Evolutionary conservation across 2,113 vertebrate genomes (phyloP), one percentile per base, ranked within the genome.

Genomic region (Eulemur rufifrons): DNA sequence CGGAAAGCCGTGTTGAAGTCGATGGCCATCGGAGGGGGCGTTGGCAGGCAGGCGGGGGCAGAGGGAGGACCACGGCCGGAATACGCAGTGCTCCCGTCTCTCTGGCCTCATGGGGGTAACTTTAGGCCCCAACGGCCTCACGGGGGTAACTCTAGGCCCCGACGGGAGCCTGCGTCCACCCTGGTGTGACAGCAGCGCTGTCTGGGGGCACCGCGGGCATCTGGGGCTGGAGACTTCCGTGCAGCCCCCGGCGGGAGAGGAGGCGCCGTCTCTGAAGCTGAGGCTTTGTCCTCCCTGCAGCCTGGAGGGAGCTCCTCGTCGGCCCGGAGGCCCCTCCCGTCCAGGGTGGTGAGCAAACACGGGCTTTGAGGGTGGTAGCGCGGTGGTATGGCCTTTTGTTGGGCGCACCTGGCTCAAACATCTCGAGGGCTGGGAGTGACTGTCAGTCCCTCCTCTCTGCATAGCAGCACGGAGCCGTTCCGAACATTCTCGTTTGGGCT

Each of bases 351-450:
- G 97, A 99, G 97, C 98, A 99, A 98, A 99, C 98, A 99, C 21
- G 87, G 96, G 97, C 87, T 96, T 97, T 76, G 91, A 56, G 42
- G 95, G 93, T 97, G 97, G 97, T 97, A 95, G 98, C 89, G 78
- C 0, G 2, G 85, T 34, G 73, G 66, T 94, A 95, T 95, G 97
- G 97, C 96, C 98, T 98, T 98, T 98, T 88, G 63, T 95, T 97
- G 97, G 96, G 97, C 98, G 97, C 98, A 99, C 98, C 98, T 99
- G 98, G 98, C 97, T 99, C 98, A 99, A 98, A 98, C 98, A 99
- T 98, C 97, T 97, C 95, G 97, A 93, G 96, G 97, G 95, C 98
- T 97, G 98, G 98, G 98, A 98, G 98, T 98, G 98, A 98, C 98
- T 82, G 94, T 82, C 97, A 32, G 97, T 92, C 97, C 93, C 52